Base-by-base conservation (phyloP, 2,113 vertebrate species). In the Bungarus multicinctus region DNA sequence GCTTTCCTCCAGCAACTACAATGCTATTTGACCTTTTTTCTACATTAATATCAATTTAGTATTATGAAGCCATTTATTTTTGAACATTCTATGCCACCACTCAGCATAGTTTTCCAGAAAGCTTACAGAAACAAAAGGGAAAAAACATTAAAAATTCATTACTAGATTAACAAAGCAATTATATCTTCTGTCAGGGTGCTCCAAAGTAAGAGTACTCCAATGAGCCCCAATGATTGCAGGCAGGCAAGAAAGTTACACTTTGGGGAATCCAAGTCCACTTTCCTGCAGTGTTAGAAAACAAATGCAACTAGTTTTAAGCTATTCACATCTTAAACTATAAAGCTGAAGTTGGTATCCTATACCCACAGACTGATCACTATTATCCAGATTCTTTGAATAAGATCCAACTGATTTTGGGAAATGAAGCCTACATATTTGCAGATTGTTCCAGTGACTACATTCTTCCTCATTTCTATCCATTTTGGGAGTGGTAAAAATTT, bases 61-160 rank as follows among this genome's bases (percentile, higher is more conserved):
- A 60, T 60, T 45, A 14, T 53, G 14, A 88, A 53, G 87, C 12
- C n/a, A 53, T 34, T 53, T 53, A 88, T 81, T 43, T 53, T 53
- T 54, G 52, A n/a, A 43, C 30, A 87, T 53, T 64, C 39, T 47
- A 47, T 45, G 4, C 57, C 12, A 30, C 43, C 25, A 27, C 43
- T 89, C 55, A 89, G 39, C 55, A 58, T 9, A 50, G 16, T 30
- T 64, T 30, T 60, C 57, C 60, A n/a, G 58, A 30, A 16, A 60
- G 14, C 43, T 89, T 89, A 47, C n/a, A 69, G 50, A 90, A 90
- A 69, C 14, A 69, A 90, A 64, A n/a, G 16, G 8, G 20, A 30
- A 4, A 64, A 60, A 69, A 12, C 58, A 90, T 90, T 52, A 90
- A 90, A 90, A 90, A 90, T 69, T 90, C 89, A 90, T 52, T 69